Evolutionary conservation across 2,888 invertebrate species (phyloP).

Genomic region (Galerucella calmariensis): DNA sequence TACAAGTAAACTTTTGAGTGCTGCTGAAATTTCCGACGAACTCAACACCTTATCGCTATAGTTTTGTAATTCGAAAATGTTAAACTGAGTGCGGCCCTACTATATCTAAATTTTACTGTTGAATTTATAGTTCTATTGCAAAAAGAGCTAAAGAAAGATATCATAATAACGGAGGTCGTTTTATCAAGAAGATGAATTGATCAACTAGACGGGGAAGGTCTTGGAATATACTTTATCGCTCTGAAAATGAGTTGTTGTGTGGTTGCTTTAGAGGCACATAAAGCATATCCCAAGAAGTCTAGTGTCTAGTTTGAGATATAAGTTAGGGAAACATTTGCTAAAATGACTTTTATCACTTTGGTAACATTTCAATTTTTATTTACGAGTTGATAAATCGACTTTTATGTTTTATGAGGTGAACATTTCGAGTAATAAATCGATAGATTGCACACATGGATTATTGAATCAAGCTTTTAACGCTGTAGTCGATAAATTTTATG

Average conservation of each 20-base stretch:
- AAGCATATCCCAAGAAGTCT: background rate
- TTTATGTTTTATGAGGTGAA: background rate
- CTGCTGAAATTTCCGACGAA: too few relatives aligned
- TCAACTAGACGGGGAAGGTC: slow-evolving; percentile 2
- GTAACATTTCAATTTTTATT: background rate
- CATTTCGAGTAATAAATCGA: background rate
- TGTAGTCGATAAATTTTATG: too few relatives aligned
- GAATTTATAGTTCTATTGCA: background rate
- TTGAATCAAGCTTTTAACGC: background rate
- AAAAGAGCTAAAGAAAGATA: slow-evolving; percentile 3
- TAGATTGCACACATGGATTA: background rate
- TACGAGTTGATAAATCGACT: background rate
- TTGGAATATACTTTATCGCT: slow-evolving; percentile 7
- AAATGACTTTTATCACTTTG: background rate
- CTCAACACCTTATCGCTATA: too few relatives aligned
- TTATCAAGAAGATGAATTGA: slow-evolving; percentile 10
- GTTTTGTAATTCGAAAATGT: too few relatives aligned
- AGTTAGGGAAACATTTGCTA: background rate
- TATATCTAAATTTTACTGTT: too few relatives aligned
- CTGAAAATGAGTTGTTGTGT: background rate
- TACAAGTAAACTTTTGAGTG: too few relatives aligned
- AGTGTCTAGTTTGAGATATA: background rate
- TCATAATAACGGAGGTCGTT: slow-evolving; percentile 7
- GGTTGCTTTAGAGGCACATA: background rate
- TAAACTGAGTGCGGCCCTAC: too few relatives aligned